A percentile compares a stretch with the other conserved stretches of the same genome.
Conservation (phyloP, 2,113 vertebrate species). For the Carettochelys insculpta region DNA sequence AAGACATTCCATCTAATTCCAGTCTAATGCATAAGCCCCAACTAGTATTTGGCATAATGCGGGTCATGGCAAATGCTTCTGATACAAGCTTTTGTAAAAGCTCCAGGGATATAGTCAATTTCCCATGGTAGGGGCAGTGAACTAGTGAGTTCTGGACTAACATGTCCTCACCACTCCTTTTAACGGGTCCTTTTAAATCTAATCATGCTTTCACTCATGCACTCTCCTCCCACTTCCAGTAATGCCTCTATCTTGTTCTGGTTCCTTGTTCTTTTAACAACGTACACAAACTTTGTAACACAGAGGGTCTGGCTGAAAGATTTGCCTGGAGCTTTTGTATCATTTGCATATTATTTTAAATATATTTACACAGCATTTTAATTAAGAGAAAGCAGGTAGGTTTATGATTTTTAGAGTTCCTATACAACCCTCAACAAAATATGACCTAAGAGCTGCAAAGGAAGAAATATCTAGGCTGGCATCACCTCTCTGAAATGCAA, state of each 20-base stretch:
- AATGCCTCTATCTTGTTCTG: not conserved
- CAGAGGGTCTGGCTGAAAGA: conserved; percentile 49
- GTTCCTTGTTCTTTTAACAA: conserved; percentile 21
- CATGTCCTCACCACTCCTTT: not conserved
- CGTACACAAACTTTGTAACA: conserved; percentile 26
- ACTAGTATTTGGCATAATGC: not conserved
- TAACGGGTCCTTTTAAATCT: not conserved
- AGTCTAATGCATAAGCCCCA: not conserved
- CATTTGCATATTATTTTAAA: conserved; percentile 66
- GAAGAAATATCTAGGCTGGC: conserved; percentile 12
- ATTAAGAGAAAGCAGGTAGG: conserved; percentile 60
- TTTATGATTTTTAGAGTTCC: conserved; percentile 58
- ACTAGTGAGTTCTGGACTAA: not conserved
- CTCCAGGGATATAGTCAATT: not conserved
- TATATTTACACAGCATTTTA: conserved; percentile 63
- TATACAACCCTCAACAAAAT: conserved; percentile 37
- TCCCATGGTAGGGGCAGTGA: not conserved
- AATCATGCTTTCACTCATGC: not conserved
- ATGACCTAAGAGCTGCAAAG: conserved; percentile 19
- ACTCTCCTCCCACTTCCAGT: not conserved
- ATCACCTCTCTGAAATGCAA: conserved; percentile 23
- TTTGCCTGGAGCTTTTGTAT: conserved; percentile 17
- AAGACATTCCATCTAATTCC: not conserved
- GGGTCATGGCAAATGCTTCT: not conserved
- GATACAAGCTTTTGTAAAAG: not conserved